These are phyloP conservation scores for Drosophila hamatofila DNA, from an alignment of 2,888 invertebrate species.

Conservation along the genomic window DNA sequence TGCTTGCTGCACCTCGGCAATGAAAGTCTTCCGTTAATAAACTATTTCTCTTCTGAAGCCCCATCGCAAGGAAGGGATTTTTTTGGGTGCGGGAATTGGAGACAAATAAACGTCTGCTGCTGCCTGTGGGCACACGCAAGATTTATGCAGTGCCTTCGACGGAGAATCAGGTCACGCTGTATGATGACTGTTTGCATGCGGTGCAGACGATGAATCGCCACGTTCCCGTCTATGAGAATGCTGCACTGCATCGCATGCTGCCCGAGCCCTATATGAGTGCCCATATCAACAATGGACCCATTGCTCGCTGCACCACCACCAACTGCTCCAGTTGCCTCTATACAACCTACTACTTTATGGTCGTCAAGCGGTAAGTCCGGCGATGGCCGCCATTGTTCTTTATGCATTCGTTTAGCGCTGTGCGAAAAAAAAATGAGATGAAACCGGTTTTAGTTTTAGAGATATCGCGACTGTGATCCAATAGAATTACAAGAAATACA, in stretches of 20 bases:
- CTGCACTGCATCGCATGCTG: conserved; percentile 68
- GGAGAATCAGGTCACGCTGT: conserved; percentile 82
- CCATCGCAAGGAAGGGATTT: conserved; percentile 62
- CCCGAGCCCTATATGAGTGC: conserved; percentile 82
- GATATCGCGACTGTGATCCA: conserved; percentile 19
- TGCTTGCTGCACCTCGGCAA: too few relatives aligned
- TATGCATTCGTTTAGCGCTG: background rate
- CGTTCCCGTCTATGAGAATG: conserved; percentile 77
- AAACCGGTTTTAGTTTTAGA: conserved; percentile 11
- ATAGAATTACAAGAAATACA: conserved; percentile 30
- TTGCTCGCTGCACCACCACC: conserved; percentile 81
- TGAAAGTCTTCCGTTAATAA: background rate
- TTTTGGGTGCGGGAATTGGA: conserved; percentile 83
- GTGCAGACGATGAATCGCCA: conserved; percentile 77
- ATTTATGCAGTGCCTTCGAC: conserved; percentile 76
- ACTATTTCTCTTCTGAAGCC: conserved; percentile 24
- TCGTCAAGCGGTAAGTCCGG: conserved; percentile 82
- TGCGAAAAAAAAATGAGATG: background rate
- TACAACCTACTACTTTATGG: conserved; percentile 84
- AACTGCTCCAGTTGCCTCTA: conserved; percentile 82
- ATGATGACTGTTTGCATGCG: conserved; percentile 82
- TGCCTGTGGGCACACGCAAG: conserved; percentile 83
- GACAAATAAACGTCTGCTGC: conserved; percentile 75
- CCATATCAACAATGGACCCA: conserved; percentile 83
- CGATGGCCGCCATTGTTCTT: conserved; percentile 12